Percentiles rank a stretch among this genome's conserved stretches.
Evolutionary conservation across 2,113 vertebrate species (phyloP).

Genomic region (Epinephelus cyanopodus): DNA sequence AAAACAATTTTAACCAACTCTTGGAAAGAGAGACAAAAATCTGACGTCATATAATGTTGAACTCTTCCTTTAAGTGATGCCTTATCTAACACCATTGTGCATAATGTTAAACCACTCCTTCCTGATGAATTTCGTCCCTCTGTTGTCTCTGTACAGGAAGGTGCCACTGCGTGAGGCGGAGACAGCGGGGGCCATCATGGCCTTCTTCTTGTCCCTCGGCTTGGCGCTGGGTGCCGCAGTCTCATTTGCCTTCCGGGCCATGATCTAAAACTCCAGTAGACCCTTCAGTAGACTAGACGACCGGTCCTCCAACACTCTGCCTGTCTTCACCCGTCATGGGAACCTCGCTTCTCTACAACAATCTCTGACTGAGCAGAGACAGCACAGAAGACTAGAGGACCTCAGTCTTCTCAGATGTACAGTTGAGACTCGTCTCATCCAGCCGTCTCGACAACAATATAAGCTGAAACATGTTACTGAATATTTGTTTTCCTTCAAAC

Average conservation of each 20-base stretch:
- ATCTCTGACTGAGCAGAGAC: slow-evolving; percentile 5
- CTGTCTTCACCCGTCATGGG: background rate
- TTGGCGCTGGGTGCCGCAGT: slow-evolving; percentile 91
- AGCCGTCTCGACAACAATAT: background rate
- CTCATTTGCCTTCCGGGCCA: slow-evolving; percentile 88
- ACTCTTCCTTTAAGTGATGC: background rate
- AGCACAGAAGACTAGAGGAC: background rate
- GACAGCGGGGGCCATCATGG: slow-evolving; percentile 96
- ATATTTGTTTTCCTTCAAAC: slow-evolving; percentile 5
- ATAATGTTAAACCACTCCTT: background rate
- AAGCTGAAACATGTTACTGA: slow-evolving; percentile 34
- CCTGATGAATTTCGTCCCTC: slow-evolving; percentile 17
- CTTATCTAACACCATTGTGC: background rate
- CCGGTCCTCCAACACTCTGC: background rate
- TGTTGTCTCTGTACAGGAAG: slow-evolving; percentile 86
- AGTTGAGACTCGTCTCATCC: background rate
- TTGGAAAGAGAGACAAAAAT: too few relatives aligned
- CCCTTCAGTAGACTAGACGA: slow-evolving; percentile 37
- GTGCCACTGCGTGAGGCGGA: slow-evolving; percentile 91
- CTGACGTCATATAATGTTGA: too few relatives aligned
- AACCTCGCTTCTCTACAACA: background rate
- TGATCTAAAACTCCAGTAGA: slow-evolving; percentile 82
- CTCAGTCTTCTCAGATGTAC: slow-evolving; percentile 21
- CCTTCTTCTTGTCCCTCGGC: slow-evolving; percentile 95
- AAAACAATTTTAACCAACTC: too few relatives aligned